Conservation (phyloP, 2,888 invertebrate genomes). For the Synanthedon andrenaeformis region DNA sequence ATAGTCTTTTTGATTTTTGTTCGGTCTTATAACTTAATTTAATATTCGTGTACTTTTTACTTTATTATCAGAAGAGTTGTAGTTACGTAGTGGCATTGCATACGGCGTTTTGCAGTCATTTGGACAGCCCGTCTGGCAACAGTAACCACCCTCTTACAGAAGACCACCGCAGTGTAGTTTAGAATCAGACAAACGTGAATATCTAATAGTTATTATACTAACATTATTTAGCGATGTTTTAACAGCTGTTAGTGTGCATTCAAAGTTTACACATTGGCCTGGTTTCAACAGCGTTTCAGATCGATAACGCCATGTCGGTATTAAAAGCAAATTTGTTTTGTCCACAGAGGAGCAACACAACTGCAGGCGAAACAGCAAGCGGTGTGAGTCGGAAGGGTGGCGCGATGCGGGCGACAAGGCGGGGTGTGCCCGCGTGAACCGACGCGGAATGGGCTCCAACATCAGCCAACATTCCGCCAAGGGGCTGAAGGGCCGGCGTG, state of each 20-base stretch:
- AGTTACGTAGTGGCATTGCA: no score
- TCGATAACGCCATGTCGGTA: background rate
- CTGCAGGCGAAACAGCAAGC: slow-evolving; percentile 21
- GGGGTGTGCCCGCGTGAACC: slow-evolving; percentile 42
- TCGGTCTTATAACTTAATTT: no score
- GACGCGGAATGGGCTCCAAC: slow-evolving; percentile 80
- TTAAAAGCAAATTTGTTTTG: background rate
- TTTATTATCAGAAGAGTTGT: no score
- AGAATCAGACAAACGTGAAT: no score
- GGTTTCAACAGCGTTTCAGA: background rate
- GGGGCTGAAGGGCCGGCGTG: slow-evolving; percentile 77
- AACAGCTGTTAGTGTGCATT: background rate
- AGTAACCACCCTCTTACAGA: no score
- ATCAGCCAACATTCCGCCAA: slow-evolving; percentile 82
- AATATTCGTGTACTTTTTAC: no score
- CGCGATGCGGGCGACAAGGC: slow-evolving; percentile 40
- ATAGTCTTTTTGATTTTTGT: no score
- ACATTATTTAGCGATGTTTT: no score
- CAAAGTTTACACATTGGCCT: background rate
- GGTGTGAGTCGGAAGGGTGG: slow-evolving; percentile 23
- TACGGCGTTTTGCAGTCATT: no score
- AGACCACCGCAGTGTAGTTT: no score
- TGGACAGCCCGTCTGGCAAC: no score
- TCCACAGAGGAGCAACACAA: slow-evolving; percentile 35
- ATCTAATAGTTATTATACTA: no score